Percentiles rank a stretch among this genome's conserved stretches.
These are phyloP conservation scores for Miniopterus natalensis DNA, from an alignment of 2,113 vertebrate genomes.

Conservation along the genomic window DNA sequence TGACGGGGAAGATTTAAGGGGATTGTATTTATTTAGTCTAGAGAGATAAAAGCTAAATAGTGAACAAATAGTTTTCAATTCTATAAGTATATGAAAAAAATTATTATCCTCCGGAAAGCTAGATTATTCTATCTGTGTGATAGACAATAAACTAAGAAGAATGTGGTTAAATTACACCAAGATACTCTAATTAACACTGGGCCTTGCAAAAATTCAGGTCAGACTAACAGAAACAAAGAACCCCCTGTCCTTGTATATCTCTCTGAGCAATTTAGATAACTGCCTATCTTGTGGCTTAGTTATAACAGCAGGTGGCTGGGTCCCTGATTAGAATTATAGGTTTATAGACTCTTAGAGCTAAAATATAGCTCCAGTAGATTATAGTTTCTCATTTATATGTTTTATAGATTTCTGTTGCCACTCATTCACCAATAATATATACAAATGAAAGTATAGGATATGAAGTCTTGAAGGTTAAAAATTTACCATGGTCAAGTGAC, in stretches of 20 bases:
- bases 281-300: slow-evolving; percentile 65
- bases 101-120: slow-evolving; percentile 45
- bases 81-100: slow-evolving; percentile 52
- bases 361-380: slow-evolving; percentile 57
- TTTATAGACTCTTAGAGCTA: slow-evolving; percentile 31
- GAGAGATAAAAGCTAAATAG: slow-evolving; percentile 58
- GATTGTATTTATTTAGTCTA: slow-evolving; percentile 76
- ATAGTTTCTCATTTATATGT: slow-evolving; percentile 64
- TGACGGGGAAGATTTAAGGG: slow-evolving; percentile 25
- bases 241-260: slow-evolving; percentile 41
- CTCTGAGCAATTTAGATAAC: slow-evolving; percentile 71
- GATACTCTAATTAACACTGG: slow-evolving; percentile 52
- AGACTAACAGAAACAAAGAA: slow-evolving; percentile 60
- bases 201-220: slow-evolving; percentile 49
- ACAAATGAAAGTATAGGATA: slow-evolving; percentile 38
- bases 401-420: slow-evolving; percentile 62
- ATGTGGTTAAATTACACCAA: slow-evolving; percentile 57
- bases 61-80: slow-evolving; percentile 56
- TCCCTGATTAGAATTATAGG: slow-evolving; percentile 82
- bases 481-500: neutral
- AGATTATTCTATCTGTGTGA: slow-evolving; percentile 50
- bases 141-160: slow-evolving; percentile 29
- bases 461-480: slow-evolving; percentile 7
- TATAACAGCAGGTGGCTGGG: slow-evolving; percentile 59
- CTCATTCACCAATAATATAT: neutral